phyloP scores from a whole-genome alignment of 2,888 invertebrate species.

The Euclidia mi region DNA sequence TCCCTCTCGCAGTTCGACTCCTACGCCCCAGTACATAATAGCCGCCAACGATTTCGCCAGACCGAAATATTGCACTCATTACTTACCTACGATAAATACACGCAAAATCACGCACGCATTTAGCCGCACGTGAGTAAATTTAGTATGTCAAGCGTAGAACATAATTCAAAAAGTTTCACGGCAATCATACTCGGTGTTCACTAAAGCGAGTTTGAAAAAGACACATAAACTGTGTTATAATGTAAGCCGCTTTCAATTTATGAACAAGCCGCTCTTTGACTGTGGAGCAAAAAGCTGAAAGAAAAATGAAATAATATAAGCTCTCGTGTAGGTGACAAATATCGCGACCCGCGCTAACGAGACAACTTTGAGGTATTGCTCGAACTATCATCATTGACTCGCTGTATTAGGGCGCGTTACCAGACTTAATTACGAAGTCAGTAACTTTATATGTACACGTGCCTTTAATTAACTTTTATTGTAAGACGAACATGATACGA shows the following conservation, averaged over 20 bases:
- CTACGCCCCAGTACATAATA: conserved; percentile 26
- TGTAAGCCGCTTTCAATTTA: conserved; percentile 69
- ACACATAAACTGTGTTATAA: conserved; percentile 54
- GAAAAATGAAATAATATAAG: conserved; percentile 51
- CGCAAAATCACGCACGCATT: conserved; percentile 61
- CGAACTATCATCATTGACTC: conserved; percentile 46
- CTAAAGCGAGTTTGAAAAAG: conserved; percentile 35
- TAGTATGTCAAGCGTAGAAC: conserved; percentile 37
- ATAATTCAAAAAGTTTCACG: conserved; percentile 39
- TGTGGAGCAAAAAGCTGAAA: conserved; percentile 48
- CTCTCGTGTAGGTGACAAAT: conserved; percentile 58
- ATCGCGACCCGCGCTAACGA: conserved; percentile 66
- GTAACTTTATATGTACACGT: conserved; percentile 52
- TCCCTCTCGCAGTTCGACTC: conserved; percentile 3
- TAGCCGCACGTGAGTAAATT: conserved; percentile 46
- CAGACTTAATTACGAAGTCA: conserved; percentile 59
- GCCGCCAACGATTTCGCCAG: conserved; percentile 32
- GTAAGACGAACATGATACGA: too few relatives aligned
- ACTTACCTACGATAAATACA: conserved; percentile 66
- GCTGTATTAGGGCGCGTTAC: conserved; percentile 47
- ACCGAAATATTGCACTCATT: conserved; percentile 68
- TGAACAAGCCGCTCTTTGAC: conserved; percentile 55
- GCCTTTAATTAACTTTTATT: too few relatives aligned
- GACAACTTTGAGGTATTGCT: conserved; percentile 63
- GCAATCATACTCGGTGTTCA: conserved; percentile 32